Evolutionary conservation across 2,797 vertebrate genomes (phyloP), one percentile per base, ranked within the genome.

Genomic region (Distichodus sexfasciatus): DNA sequence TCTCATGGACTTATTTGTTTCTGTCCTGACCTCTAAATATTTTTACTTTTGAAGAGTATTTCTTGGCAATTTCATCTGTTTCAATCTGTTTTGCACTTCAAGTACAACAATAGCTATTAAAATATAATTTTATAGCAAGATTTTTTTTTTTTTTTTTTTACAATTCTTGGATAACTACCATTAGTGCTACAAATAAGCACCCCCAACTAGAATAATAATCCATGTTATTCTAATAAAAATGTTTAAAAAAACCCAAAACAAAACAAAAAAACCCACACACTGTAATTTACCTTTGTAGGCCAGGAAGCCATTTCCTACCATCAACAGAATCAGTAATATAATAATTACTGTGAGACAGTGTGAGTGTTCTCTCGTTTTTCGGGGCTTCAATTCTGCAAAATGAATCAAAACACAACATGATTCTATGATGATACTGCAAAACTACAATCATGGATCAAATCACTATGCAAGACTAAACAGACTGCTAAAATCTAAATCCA

Each of bases 241-340:
- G n/a, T 1, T 10, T 35, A 19, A 15, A 4, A 19, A 12, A 11
- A 0, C 12, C 7, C n/a, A n/a, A n/a, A n/a, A n/a, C n/a, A n/a
- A n/a, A n/a, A n/a, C n/a, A n/a, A n/a, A n/a, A n/a, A n/a, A 4
- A 24, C 24, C 4, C 5, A 46, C 24, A 51, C n/a, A 29, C 17
- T n/a, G 9, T 31, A 2, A 7, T 0, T 82, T 88, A 97, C 94
- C 93, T 94, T 91, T 83, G 67, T 92, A 83, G 0, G 77, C 10
- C 71, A 97, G 81, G n/a, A 93, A 71, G 14, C 28, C 83, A 33
- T 87, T 83, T 0, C 88, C 62, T 0, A 2, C 75, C 0, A 86
- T 90, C 79, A 94, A 87, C 64, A 95, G 62, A 35, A 93, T 44
- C 69, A 94, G 80, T 76, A 91, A 92, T 15, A 75, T 0, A 0